These are phyloP conservation scores for Rhagologus leucostigma DNA, from an alignment of 2,113 vertebrate species.

Conservation along the genomic window DNA sequence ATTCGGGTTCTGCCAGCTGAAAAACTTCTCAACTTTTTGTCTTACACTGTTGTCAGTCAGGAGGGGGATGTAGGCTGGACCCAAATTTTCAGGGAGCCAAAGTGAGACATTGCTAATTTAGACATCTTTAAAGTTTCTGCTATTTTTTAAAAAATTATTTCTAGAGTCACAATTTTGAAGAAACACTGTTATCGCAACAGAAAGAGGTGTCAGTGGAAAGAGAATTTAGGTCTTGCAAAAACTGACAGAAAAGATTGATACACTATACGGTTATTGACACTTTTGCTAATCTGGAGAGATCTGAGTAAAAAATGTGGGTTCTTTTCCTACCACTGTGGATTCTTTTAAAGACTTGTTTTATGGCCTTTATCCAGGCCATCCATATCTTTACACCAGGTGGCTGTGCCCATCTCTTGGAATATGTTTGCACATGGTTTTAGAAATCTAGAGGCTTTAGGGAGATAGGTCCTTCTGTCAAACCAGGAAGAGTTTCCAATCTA, in stretches of 20 bases:
- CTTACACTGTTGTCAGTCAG: not conserved
- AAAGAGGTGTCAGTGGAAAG: not conserved
- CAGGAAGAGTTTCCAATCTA: not conserved
- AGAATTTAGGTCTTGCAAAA: not conserved
- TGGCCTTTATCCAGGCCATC: not conserved
- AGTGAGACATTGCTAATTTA: not conserved
- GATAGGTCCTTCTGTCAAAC: not conserved
- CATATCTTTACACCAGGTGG: not conserved
- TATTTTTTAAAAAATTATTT: not conserved
- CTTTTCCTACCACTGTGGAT: not conserved
- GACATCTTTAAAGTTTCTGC: not conserved
- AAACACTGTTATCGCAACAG: not conserved
- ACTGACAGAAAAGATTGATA: not conserved
- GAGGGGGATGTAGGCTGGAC: not conserved
- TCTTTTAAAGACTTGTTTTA: not conserved
- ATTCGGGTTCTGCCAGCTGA: not conserved
- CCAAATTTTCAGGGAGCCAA: not conserved
- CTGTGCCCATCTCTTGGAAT: not conserved
- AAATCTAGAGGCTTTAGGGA: not conserved
- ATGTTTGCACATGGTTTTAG: not conserved
- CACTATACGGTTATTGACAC: not conserved
- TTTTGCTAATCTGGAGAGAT: not conserved
- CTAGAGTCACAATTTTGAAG: not conserved
- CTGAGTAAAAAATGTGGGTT: not conserved
- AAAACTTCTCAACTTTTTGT: not conserved